phyloP scores from a whole-genome alignment of 2,888 invertebrate genomes.

The Cabera pusaria region DNA sequence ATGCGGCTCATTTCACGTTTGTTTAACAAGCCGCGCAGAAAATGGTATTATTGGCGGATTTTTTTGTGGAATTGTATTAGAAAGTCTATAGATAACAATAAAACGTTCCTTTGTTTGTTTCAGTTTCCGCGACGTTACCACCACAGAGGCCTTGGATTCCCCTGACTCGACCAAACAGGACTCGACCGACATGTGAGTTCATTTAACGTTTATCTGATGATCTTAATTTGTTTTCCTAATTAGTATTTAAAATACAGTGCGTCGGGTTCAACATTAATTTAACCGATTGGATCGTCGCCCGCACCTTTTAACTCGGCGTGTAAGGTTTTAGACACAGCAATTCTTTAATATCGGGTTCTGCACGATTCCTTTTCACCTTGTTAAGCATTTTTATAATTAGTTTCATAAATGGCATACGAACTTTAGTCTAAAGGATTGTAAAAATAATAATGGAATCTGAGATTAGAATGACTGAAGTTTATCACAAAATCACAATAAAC shows the following conservation, averaged over 20 bases:
- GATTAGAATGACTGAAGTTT: no score
- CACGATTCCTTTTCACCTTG: slow-evolving; percentile 2
- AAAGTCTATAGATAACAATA: no score
- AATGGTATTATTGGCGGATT: no score
- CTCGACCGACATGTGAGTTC: slow-evolving; percentile 94
- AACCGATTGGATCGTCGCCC: slow-evolving; percentile 41
- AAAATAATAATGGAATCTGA: no score
- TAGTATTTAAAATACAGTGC: slow-evolving; percentile 28
- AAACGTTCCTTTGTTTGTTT: slow-evolving; percentile 77
- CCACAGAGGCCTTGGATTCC: slow-evolving; percentile 98
- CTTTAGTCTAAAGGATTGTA: no score
- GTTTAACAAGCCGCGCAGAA: slow-evolving; percentile 1
- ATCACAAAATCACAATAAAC: no score
- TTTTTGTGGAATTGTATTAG: no score
- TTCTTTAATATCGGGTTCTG: background rate
- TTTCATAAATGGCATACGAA: no score
- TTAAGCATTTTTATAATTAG: no score
- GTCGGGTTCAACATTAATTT: slow-evolving; percentile 40
- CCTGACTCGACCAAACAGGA: slow-evolving; percentile 93
- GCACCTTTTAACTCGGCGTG: slow-evolving; percentile 36
- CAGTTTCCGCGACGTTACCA: slow-evolving; percentile 94
- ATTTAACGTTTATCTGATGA: slow-evolving; percentile 8
- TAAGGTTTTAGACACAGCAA: slow-evolving; percentile 9
- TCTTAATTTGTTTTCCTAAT: slow-evolving; percentile 17
- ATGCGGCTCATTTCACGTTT: slow-evolving; percentile 10